Evolutionary conservation across 1,140 invertebrate species (phyloP).

Genomic region (Paraescarpia echinospica): DNA sequence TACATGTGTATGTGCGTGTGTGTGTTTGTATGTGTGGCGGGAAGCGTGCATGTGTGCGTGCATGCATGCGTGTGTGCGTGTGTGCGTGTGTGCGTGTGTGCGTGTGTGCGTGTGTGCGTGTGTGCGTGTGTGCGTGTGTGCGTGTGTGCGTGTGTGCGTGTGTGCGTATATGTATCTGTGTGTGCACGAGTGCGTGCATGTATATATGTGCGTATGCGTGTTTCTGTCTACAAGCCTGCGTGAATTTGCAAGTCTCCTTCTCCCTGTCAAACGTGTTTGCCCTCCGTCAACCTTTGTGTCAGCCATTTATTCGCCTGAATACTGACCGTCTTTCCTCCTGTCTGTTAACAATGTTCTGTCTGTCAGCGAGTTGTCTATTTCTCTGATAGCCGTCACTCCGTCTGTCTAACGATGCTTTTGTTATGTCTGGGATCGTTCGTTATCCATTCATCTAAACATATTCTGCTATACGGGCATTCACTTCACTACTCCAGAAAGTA

Average conservation of each 20-base stretch:
- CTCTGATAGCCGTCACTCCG: background rate
- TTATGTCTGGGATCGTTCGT: background rate
- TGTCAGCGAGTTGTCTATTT: background rate
- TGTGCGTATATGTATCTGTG: background rate
- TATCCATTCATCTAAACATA: background rate
- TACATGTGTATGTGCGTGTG: background rate
- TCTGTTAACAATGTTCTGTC: background rate
- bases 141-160: no score
- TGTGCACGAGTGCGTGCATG: background rate
- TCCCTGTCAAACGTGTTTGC: background rate
- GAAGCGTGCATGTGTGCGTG: background rate
- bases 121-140: no score
- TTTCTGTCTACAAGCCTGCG: background rate
- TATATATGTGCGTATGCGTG: background rate
- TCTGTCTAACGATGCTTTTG: background rate
- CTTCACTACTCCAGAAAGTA: background rate
- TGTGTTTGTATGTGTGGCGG: background rate
- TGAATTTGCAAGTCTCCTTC: background rate
- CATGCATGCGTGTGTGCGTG: background rate
- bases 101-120: background rate
- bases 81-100: background rate
- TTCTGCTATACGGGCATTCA: background rate
- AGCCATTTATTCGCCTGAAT: no score
- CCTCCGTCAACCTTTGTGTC: no score
- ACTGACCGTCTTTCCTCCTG: no score